A percentile compares a stretch with the other conserved stretches of the same genome.
These are phyloP conservation scores for Myopa testacea DNA, from an alignment of 2,888 invertebrate species.

Conservation along the genomic window DNA sequence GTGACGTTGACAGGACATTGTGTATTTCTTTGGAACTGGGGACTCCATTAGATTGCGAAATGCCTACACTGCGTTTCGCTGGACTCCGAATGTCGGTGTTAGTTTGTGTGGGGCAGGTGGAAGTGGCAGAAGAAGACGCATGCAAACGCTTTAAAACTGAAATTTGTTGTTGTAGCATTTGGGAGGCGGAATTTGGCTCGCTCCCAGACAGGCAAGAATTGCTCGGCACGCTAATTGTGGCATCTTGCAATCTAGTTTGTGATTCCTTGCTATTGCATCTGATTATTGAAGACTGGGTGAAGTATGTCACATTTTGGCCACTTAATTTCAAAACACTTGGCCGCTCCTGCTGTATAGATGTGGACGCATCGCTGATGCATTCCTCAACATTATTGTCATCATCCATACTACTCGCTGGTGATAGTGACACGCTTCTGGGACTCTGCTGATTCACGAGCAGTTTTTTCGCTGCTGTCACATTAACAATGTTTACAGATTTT, in stretches of 20 bases:
- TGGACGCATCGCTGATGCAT: slow-evolving; percentile 15
- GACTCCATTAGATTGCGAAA: slow-evolving; percentile 11
- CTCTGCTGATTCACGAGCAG: slow-evolving; percentile 45
- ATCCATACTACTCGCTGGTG: slow-evolving; percentile 54
- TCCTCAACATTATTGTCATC: slow-evolving; percentile 43
- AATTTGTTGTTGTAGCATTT: slow-evolving; percentile 36
- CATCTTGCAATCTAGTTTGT: neutral
- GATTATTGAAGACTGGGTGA: neutral
- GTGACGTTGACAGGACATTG: slow-evolving; percentile 58
- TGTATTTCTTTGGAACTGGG: slow-evolving; percentile 50
- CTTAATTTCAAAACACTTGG: slow-evolving; percentile 21
- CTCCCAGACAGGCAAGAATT: neutral
- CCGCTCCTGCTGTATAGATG: slow-evolving; percentile 14
- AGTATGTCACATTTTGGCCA: neutral
- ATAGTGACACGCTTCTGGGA: slow-evolving; percentile 51
- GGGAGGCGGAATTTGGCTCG: slow-evolving; percentile 27
- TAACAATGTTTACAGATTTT: slow-evolving; percentile 67
- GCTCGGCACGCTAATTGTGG: slow-evolving; percentile 3
- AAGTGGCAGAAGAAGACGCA: slow-evolving; percentile 23
- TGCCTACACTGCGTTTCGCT: slow-evolving; percentile 18
- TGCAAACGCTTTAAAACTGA: slow-evolving; percentile 48
- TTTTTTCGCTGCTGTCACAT: slow-evolving; percentile 62
- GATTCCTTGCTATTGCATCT: slow-evolving; percentile 11
- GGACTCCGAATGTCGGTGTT: slow-evolving; percentile 3
- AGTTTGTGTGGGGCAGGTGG: neutral